Evolutionary conservation across 2,888 invertebrate genomes (phyloP).

Genomic region (Plebejus argus): DNA sequence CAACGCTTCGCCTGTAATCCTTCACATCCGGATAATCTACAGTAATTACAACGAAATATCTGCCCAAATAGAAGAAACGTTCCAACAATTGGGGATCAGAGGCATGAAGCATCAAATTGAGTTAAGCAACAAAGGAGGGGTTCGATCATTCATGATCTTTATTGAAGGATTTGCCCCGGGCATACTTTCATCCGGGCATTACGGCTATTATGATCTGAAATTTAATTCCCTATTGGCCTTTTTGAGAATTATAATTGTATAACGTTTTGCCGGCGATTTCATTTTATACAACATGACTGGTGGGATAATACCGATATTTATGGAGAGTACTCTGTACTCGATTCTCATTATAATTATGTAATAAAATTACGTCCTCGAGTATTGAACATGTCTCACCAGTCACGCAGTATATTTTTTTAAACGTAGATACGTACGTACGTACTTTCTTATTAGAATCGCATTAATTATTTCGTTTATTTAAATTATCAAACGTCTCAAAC

Average conservation of each 20-base stretch:
- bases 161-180: slow-evolving; percentile 6
- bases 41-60: not conserved
- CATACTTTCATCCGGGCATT: not conserved
- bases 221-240: not conserved
- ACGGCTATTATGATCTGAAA: not conserved
- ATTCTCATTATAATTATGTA: no score
- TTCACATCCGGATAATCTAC: not conserved
- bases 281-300: no score
- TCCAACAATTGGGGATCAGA: not conserved
- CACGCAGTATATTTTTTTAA: no score
- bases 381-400: no score
- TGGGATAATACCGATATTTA: no score
- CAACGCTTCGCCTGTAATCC: not conserved
- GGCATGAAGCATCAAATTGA: not conserved
- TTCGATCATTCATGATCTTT: not conserved
- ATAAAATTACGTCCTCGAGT: no score
- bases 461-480: no score
- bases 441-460: no score
- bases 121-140: not conserved
- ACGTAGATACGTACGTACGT: no score
- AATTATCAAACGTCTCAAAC: no score
- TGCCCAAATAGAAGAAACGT: not conserved
- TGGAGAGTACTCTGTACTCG: no score
- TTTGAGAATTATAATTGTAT: not conserved
- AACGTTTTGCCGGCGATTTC: not conserved